Evolutionary conservation across 2,888 invertebrate species (phyloP).

Genomic region (Dryococelus australis): DNA sequence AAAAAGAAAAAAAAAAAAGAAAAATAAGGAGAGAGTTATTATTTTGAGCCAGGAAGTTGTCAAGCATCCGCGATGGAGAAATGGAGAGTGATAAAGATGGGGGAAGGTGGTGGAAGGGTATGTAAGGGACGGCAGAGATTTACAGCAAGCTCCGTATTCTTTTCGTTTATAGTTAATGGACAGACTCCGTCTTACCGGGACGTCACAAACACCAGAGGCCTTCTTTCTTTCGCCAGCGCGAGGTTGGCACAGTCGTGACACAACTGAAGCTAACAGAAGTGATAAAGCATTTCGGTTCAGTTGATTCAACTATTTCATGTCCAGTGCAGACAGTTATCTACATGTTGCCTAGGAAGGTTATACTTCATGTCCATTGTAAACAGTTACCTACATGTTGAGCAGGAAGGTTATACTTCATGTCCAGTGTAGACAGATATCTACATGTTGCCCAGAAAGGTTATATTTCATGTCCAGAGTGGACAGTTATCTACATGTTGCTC

Average conservation of each 20-base stretch:
- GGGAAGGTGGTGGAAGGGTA: neutral
- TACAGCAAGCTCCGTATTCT: neutral
- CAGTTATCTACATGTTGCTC: too few species aligned
- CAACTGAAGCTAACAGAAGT: too few species aligned
- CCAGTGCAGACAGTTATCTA: too few species aligned
- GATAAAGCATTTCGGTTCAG: too few species aligned
- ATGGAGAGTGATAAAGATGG: neutral
- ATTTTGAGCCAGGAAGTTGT: conserved; percentile 1
- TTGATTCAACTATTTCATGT: too few species aligned
- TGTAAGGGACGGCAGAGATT: neutral
- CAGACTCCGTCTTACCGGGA: neutral
- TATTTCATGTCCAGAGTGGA: too few species aligned
- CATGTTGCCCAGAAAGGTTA: too few species aligned
- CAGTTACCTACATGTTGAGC: too few species aligned
- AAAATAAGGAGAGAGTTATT: neutral
- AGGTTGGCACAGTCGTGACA: neutral
- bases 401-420: too few species aligned
- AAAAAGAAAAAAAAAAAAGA: neutral
- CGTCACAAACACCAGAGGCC: neutral
- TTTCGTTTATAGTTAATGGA: conserved; percentile 9
- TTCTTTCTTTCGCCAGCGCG: neutral
- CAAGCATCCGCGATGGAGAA: neutral
- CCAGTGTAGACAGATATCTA: too few species aligned
- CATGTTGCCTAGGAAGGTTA: too few species aligned
- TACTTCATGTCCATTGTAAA: too few species aligned